Evolutionary conservation across 2,888 invertebrate species (phyloP).

Genomic region (Macrophya alboannulata): DNA sequence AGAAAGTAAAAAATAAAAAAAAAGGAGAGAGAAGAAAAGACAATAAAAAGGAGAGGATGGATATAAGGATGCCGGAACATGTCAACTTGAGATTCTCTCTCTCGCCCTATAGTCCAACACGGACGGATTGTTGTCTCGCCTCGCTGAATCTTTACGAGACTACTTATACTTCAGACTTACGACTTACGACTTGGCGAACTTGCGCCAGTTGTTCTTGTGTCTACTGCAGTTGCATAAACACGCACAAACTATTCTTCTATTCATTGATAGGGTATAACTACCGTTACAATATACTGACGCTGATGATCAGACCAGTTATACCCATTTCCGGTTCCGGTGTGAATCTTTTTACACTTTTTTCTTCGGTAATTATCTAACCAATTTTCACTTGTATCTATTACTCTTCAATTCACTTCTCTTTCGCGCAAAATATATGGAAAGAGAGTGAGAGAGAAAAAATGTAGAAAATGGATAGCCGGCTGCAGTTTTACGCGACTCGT

Average conservation of each 20-base stretch:
- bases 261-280: neutral
- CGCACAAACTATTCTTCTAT: neutral
- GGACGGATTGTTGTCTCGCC: conserved; percentile 44
- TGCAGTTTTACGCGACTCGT: neutral
- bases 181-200: conserved; percentile 17
- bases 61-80: conserved; percentile 52
- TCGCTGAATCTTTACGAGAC: conserved; percentile 30
- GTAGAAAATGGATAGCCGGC: neutral
- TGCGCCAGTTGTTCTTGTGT: neutral
- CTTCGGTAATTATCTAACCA: neutral
- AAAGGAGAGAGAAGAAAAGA: neutral
- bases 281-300: neutral
- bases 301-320: neutral
- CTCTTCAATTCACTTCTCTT: neutral
- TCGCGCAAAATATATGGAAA: neutral
- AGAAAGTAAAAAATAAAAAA: neutral
- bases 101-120: neutral
- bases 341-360: neutral
- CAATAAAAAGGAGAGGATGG: neutral
- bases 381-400: neutral
- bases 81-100: conserved; percentile 25
- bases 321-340: conserved; percentile 12
- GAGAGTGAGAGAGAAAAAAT: neutral
- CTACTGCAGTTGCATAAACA: conserved; percentile 19
- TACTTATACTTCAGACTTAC: conserved; percentile 18